Conservation (phyloP, 2,113 vertebrate genomes). For the Cnemophilus loriae region DNA sequence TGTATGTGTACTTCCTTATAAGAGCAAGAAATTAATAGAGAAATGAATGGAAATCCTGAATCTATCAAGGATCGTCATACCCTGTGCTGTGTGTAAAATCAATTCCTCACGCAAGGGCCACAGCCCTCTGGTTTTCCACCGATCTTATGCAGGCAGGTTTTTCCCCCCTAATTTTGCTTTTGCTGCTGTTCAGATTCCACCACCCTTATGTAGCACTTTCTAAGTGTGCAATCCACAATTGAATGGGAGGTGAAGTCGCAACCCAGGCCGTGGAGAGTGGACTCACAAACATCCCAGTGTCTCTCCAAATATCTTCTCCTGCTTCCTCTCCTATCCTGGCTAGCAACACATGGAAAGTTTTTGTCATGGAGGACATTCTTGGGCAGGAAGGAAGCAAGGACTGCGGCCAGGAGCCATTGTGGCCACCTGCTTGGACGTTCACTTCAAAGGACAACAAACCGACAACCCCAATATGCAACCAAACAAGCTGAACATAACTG, state of each 20-base stretch:
- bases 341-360: neutral
- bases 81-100: neutral
- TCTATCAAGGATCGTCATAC: neutral
- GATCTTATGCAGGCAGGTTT: neutral
- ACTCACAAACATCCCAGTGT: neutral
- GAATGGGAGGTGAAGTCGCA: neutral
- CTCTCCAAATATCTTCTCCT: neutral
- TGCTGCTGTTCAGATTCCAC: neutral
- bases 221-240: neutral
- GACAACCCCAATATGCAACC: rapidly evolving
- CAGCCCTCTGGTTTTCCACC: neutral
- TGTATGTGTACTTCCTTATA: neutral
- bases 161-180: neutral
- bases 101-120: neutral
- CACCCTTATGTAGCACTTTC: neutral
- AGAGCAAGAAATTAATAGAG: neutral
- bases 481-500: neutral
- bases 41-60: neutral
- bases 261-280: rapidly evolving
- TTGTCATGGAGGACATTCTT: neutral
- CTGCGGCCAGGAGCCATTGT: neutral
- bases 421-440: neutral
- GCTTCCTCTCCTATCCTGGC: neutral
- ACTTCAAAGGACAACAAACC: neutral
- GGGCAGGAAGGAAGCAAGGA: neutral